phyloP scores from a whole-genome alignment of 2,113 vertebrate genomes.

The Psilopsiagon aymara region DNA sequence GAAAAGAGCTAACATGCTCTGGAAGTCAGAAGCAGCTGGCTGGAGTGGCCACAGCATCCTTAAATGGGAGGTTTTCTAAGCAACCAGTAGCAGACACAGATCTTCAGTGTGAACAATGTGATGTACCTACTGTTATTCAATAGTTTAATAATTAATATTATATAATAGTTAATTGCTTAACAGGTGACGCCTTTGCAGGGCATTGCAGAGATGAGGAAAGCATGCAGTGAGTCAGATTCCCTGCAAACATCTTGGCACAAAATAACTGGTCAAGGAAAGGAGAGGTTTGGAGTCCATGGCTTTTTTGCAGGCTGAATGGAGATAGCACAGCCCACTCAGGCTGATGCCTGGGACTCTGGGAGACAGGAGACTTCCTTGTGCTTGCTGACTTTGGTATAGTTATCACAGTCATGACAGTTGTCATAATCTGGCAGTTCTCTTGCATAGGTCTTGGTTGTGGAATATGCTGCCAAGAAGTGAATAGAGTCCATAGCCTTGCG shows the following conservation, averaged over 20 bases:
- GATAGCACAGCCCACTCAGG: not conserved
- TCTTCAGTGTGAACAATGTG: not conserved
- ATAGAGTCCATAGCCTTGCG: accelerated
- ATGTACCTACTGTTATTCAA: not conserved
- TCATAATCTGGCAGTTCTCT: not conserved
- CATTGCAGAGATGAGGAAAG: not conserved
- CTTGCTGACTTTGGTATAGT: not conserved
- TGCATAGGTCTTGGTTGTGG: not conserved
- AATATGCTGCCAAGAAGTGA: not conserved
- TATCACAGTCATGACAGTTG: not conserved
- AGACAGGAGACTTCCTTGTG: not conserved
- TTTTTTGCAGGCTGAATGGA: not conserved
- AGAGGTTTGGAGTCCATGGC: not conserved
- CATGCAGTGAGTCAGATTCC: not conserved
- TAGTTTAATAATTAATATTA: not conserved
- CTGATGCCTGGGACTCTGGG: not conserved
- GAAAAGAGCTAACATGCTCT: not conserved
- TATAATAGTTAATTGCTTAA: not conserved
- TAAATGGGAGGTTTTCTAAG: not conserved
- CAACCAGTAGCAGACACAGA: not conserved
- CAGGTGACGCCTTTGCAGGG: not conserved
- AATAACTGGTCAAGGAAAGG: not conserved
- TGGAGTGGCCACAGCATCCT: not conserved
- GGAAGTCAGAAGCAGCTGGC: not conserved
- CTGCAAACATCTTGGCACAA: not conserved